These are phyloP conservation scores for Cenopis cana DNA, from an alignment of 2,888 invertebrate species.

Conservation along the genomic window DNA sequence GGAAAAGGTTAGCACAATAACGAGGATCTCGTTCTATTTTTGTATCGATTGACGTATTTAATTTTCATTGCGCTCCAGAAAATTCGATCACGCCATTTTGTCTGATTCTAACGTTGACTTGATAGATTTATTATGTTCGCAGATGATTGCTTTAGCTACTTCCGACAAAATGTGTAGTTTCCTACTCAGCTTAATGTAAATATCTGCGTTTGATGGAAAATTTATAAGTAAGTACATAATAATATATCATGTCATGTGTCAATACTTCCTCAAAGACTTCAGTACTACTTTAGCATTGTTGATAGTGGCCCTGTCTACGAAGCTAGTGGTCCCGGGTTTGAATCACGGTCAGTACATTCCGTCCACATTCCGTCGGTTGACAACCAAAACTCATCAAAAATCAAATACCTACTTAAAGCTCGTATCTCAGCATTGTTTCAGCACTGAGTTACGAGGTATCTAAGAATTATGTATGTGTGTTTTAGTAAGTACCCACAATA, in stretches of 20 bases:
- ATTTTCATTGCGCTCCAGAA: constrained; percentile 29
- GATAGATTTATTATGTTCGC: constrained; percentile 19
- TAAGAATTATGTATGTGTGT: too few relatives aligned
- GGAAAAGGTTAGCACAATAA: constrained; percentile 23
- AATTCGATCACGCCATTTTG: constrained; percentile 21
- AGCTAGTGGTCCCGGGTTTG: too few relatives aligned
- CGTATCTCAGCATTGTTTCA: too few relatives aligned
- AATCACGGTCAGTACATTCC: too few relatives aligned
- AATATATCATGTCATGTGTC: background rate
- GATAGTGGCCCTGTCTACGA: too few relatives aligned
- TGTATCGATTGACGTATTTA: constrained; percentile 28
- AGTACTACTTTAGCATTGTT: too few relatives aligned
- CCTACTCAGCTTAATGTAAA: constrained; percentile 15
- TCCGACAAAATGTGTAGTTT: constrained; percentile 24
- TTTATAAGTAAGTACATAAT: background rate
- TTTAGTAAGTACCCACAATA: too few relatives aligned
- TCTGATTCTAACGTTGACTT: constrained; percentile 9
- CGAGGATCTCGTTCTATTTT: constrained; percentile 27
- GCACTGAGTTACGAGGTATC: too few relatives aligned
- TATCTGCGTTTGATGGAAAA: constrained; percentile 18
- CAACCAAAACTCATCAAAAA: too few relatives aligned
- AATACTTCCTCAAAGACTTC: constrained; percentile 12
- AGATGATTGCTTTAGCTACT: constrained; percentile 11
- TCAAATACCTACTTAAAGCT: too few relatives aligned
- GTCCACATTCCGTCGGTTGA: too few relatives aligned